phyloP scores from a whole-genome alignment of 2,797 vertebrate species.

The Urocyon cinereoargenteus region DNA sequence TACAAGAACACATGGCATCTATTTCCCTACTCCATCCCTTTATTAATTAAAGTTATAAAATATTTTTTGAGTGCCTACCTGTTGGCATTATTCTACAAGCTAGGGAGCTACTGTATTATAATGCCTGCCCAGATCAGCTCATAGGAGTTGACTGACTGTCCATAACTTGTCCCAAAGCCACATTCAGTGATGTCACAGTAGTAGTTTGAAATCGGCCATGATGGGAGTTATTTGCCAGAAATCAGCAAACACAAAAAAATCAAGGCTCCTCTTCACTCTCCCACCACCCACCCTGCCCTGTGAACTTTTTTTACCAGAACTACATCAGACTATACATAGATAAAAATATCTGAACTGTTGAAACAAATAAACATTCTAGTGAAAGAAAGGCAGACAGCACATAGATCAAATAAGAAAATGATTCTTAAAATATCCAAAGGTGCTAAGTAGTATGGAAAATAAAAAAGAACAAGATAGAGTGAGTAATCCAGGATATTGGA shows the following conservation, averaged over 20 bases:
- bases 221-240: neutral
- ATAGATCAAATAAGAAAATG: neutral
- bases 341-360: neutral
- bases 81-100: neutral
- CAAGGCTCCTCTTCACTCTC: no score
- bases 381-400: neutral
- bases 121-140: neutral
- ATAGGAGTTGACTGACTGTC: no score
- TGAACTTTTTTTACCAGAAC: neutral
- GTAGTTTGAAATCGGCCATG: neutral
- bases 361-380: neutral
- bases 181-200: neutral
- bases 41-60: neutral
- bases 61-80: neutral
- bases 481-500: neutral
- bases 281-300: no score
- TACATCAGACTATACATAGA: neutral
- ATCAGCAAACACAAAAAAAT: neutral
- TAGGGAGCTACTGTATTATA: neutral
- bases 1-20: neutral
- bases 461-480: neutral
- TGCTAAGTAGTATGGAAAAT: neutral
- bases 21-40: neutral
- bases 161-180: neutral
- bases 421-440: neutral